These are phyloP conservation scores for Cryptus armator DNA, from an alignment of 2,888 invertebrate species.

Conservation along the genomic window DNA sequence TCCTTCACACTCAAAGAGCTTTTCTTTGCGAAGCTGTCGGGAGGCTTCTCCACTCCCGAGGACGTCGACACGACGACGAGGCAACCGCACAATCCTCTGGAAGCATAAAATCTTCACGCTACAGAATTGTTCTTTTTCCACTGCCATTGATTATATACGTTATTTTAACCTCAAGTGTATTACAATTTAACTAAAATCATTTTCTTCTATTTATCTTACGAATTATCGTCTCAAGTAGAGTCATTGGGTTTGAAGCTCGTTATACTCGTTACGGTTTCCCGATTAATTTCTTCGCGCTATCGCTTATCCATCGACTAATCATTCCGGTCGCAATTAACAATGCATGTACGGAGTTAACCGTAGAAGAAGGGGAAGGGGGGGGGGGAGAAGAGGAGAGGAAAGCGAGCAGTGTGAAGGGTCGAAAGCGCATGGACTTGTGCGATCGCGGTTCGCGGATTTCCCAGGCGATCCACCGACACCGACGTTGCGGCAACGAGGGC, in stretches of 20 bases:
- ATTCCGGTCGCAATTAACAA: slow-evolving; percentile 61
- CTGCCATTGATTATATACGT: not conserved
- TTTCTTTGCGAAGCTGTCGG: slow-evolving; percentile 77
- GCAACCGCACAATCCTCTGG: slow-evolving; percentile 2
- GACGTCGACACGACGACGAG: slow-evolving; percentile 31
- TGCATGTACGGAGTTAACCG: slow-evolving; percentile 37
- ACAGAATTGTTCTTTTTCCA: slow-evolving; percentile 1
- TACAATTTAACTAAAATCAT: not conserved
- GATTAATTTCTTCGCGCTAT: slow-evolving; percentile 18
- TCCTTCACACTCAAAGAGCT: slow-evolving; percentile 78
- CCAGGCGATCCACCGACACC: slow-evolving; percentile 66
- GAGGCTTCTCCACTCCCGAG: slow-evolving; percentile 55
- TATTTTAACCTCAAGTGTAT: not conserved
- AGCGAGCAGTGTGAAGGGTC: slow-evolving; percentile 16
- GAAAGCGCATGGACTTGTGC: slow-evolving; percentile 42
- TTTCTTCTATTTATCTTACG: not conserved
- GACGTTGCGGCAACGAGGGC: slow-evolving; percentile 28
- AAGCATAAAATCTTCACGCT: slow-evolving; percentile 16
- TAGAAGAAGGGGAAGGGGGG: slow-evolving; percentile 1
- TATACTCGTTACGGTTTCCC: not conserved
- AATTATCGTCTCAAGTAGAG: not conserved
- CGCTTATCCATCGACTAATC: slow-evolving; percentile 46
- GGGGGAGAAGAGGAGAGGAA: not conserved
- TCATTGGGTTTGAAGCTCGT: not conserved
- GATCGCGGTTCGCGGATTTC: slow-evolving; percentile 70